Base-by-base conservation (phyloP, 2,888 invertebrate species). In the Mesodorylaimus sp. region DNA sequence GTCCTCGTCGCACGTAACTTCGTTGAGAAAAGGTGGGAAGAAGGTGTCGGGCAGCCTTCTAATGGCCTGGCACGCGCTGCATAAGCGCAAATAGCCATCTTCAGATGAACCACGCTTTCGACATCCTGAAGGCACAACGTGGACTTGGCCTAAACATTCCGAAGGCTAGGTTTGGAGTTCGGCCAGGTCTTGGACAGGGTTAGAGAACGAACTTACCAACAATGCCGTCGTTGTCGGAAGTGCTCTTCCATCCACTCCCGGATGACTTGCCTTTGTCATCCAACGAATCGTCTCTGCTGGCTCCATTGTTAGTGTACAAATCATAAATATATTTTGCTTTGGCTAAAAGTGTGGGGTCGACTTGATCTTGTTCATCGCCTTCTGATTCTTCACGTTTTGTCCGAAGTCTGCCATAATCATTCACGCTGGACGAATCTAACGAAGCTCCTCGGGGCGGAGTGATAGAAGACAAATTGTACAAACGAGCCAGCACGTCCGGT, bases 21-120 rank as follows among this genome's bases (percentile, higher is more conserved):
- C 65, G 51, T 65, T 65, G 53, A 65, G 65, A 52, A 65, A 65
- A n/a, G 65, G 65, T 37, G 65, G 65, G 50, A 65, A 65, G 53
- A 63, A 65, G 13, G 58, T 55, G 45, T 63, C 62, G 7, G 65
- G 65, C 38, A 65, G 50, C 28, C 59, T 53, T 16, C 65, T 57
- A 38, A 66, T 64, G 2, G 62, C 60, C 36, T 59, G 61, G 48
- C 65, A 65, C 10, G 65, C 63, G 13, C 62, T 60, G 50, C 65
- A 65, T 13, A 65, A 53, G 28, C 64, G 50, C 28, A 64, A 55
- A 52, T 65, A 64, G 5, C 64, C 64, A 47, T 64, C 64, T 52
- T 65, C 62, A 45, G 59, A 56, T 10, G 59, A 59, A 47, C 64
- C 64, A 37, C 64, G 54, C 56, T 61, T 60, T 47, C 61, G 61